These are phyloP conservation scores for Danio tinwini DNA, from an alignment of 2,797 vertebrate species.

Conservation along the genomic window DNA sequence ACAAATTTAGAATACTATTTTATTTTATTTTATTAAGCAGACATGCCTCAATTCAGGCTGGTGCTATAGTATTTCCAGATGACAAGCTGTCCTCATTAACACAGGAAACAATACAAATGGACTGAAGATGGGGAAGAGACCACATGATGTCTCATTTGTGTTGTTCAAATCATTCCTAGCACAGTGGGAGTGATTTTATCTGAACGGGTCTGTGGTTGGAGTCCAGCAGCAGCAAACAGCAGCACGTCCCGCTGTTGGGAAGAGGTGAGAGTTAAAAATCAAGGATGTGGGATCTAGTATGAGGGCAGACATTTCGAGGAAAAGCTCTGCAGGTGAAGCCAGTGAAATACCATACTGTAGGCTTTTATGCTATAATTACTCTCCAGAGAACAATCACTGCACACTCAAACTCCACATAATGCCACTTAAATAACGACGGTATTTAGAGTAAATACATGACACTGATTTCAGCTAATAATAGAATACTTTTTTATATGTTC, in stretches of 20 bases:
- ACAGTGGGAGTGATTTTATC: conserved; percentile 49
- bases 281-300: not conserved
- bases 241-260: conserved; percentile 23
- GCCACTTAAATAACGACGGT: conserved; percentile 1
- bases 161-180: conserved; percentile 56
- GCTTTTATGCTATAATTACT: conserved; percentile 52
- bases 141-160: conserved; percentile 50
- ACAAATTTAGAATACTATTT: not conserved
- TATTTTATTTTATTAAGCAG: not conserved
- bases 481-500: too few species aligned
- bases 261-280: conserved; percentile 22
- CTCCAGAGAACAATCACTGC: conserved; percentile 53
- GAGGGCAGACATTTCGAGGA: conserved; percentile 30
- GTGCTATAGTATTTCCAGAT: conserved; percentile 37
- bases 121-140: conserved; percentile 52
- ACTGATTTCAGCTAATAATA: too few species aligned
- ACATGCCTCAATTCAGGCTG: not conserved
- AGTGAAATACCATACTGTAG: conserved; percentile 21
- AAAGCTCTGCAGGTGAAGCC: conserved; percentile 28
- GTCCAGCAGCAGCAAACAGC: conserved; percentile 43
- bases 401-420: conserved; percentile 50
- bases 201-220: conserved; percentile 48
- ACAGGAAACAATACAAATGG: conserved; percentile 62
- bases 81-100: conserved; percentile 59
- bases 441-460: conserved; percentile 22